Conservation (phyloP, 2,113 vertebrate genomes). For the Phoenicopterus ruber region DNA sequence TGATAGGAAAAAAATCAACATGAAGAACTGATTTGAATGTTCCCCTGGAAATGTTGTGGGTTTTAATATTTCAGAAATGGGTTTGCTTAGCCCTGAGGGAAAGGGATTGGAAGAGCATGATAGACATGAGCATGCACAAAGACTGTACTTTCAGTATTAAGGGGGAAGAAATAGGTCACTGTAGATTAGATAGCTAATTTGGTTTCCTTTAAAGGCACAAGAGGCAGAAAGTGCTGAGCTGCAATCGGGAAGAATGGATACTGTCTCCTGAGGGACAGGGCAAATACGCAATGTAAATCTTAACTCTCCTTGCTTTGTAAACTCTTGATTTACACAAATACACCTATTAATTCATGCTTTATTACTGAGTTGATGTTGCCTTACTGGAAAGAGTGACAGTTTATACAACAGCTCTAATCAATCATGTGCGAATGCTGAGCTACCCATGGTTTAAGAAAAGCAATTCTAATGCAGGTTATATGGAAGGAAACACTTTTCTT, state of each 20-base stretch:
- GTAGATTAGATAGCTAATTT: background rate
- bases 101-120: background rate
- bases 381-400: background rate
- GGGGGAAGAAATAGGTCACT: background rate
- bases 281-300: background rate
- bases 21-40: background rate
- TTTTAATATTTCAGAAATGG: constrained; percentile 21
- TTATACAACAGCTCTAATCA: background rate
- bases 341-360: background rate
- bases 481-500: background rate
- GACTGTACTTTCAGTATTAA: background rate
- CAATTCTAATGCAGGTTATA: background rate
- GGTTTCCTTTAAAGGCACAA: background rate
- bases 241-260: background rate
- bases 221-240: background rate
- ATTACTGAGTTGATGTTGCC: background rate
- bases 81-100: constrained; percentile 12
- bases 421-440: background rate
- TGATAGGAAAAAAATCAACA: background rate
- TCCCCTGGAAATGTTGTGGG: background rate
- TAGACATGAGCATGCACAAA: background rate
- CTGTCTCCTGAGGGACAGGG: background rate
- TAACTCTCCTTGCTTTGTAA: background rate
- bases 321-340: background rate
- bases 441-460: background rate